Percentiles rank a stretch among this genome's conserved stretches.
Evolutionary conservation across 2,113 vertebrate genomes (phyloP).

Genomic region (Danionella cerebrum): DNA sequence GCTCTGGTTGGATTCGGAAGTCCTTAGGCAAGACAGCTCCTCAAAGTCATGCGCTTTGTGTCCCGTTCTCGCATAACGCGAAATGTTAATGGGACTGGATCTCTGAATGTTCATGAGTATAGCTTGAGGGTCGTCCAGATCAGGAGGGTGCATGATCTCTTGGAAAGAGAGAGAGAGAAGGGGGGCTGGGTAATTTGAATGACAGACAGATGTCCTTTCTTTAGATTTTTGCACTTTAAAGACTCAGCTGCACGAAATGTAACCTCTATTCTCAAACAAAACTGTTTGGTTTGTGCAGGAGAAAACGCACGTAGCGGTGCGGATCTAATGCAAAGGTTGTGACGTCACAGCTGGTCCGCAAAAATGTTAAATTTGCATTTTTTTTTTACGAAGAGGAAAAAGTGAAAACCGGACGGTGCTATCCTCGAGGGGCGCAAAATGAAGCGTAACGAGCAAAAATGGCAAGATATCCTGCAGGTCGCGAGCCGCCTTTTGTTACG

Average conservation of each 20-base stretch:
- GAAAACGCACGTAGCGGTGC: not conserved
- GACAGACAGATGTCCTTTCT: not conserved
- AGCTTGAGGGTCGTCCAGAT: constrained; percentile 58
- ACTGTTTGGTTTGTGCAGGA: not conserved
- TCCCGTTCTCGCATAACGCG: constrained; percentile 95
- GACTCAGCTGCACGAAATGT: not conserved
- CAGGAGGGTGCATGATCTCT: constrained; percentile 27
- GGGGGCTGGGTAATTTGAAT: not conserved
- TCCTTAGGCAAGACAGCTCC: constrained; percentile 88
- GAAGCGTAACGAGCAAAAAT: no score
- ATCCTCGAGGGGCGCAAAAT: constrained; percentile 36
- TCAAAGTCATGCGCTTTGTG: constrained; percentile 98
- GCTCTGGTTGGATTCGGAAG: constrained; percentile 86
- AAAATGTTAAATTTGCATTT: not conserved
- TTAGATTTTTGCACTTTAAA: not conserved
- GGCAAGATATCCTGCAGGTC: constrained; percentile 48
- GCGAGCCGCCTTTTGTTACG: constrained; percentile 35
- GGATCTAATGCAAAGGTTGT: not conserved
- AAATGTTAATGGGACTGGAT: constrained; percentile 97
- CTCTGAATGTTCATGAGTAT: constrained; percentile 99
- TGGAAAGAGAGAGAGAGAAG: constrained; percentile 16
- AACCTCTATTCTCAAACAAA: not conserved
- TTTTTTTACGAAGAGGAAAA: constrained; percentile 19
- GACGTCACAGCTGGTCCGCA: not conserved
- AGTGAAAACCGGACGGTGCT: constrained; percentile 19